Base-by-base conservation (phyloP, 2,888 invertebrate species). In the Sarcophaga rosellei region DNA sequence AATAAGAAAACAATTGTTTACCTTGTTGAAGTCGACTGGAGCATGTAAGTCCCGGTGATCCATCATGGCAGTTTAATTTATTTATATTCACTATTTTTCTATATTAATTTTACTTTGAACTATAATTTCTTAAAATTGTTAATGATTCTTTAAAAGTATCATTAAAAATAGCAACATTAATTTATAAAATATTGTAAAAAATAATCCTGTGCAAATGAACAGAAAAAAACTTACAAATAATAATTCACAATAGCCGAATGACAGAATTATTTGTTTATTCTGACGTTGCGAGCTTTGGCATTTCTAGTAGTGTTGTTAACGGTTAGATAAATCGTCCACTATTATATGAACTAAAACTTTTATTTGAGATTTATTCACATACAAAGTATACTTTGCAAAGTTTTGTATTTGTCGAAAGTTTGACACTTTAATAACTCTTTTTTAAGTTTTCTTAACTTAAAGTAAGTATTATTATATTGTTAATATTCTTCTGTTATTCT, bases 21-120 rank as follows among this genome's bases (percentile, higher is more conserved):
- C 94, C 93, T 94, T 94, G 88, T 94, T 94, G 21, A 94, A 90
- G 90, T 94, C 93, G 68, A 94, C 94, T 15, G 94, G 94, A 82
- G 93, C 93, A 90, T 94, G 94, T 84, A 94, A 91, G 62, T 88
- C 81, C 25, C 85, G 35, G 63, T 81, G 88, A 66, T 89, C 88
- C 88, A 88, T 88, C 84, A 47, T 83, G 12, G 21, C 12, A 45
- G 44, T 79, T 75, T 4, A 23, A 65, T 23, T n/a, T 20, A 17
- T 23, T 45, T 61, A 15, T 44, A 62, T 57, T 61, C 17, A 76
- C 57, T 5, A 62, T 20, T 20, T 57, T 44, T 61, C 35, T 80
- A 59, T 11, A n/a, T 45, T 69, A 8, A 44, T 44, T n/a, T 57
- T 45, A 35, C 20, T 17, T 57, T 53, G 12, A 10, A 25, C 23